Evolutionary conservation across 2,113 vertebrate genomes (phyloP).

Genomic region (Jacana jacana): DNA sequence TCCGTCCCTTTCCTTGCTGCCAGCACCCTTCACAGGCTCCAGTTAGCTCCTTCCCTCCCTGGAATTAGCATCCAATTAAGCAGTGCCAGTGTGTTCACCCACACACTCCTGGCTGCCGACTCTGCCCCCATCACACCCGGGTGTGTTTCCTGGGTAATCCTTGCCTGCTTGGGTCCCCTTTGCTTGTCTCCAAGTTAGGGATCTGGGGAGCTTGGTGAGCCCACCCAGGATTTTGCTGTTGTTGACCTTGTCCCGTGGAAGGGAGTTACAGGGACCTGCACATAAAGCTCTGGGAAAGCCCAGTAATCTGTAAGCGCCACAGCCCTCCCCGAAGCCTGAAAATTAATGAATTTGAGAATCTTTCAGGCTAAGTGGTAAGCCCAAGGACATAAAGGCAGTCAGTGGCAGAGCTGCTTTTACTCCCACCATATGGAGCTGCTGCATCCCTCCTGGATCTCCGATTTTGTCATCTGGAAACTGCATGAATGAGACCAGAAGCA

Average conservation of each 20-base stretch:
- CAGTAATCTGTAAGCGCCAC: neutral
- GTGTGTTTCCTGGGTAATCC: neutral
- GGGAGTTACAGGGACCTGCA: accelerated
- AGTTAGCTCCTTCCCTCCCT: conserved; percentile 69
- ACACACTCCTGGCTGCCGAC: conserved; percentile 72
- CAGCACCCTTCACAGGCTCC: conserved; percentile 67
- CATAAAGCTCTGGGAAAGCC: neutral
- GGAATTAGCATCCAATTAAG: conserved; percentile 70
- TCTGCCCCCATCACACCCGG: accelerated
- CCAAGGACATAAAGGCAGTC: neutral
- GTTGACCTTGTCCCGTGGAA: neutral
- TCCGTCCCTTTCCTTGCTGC: conserved; percentile 70
- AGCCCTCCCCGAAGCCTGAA: neutral
- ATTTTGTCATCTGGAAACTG: neutral
- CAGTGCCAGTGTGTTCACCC: conserved; percentile 32
- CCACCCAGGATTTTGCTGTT: neutral
- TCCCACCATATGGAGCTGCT: accelerated
- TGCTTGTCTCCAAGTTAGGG: neutral
- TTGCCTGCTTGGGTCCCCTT: neutral
- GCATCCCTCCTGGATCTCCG: neutral
- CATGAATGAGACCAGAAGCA: neutral
- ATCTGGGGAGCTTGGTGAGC: neutral
- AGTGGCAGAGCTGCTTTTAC: neutral
- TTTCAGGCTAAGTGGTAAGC: neutral
- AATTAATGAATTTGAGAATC: neutral